phyloP scores from a whole-genome alignment of 1,140 invertebrate genomes.

The Oppia nitens region DNA sequence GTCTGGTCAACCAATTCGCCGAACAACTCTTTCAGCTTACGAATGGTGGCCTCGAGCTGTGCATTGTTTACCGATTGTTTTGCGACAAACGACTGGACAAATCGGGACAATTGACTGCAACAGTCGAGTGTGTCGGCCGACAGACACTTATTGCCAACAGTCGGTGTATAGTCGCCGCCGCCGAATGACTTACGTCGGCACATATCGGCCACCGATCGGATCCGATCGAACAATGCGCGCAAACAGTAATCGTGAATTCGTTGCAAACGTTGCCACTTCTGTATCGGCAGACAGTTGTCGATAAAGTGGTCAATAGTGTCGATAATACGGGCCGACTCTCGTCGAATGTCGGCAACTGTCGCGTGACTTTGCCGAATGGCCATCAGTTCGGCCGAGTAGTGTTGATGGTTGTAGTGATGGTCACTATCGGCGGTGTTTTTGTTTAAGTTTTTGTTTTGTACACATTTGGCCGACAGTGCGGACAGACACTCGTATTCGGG shows the following conservation, averaged over 20 bases:
- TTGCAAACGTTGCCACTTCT: constrained; percentile 4
- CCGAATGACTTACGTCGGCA: constrained; percentile 4
- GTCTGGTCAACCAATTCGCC: constrained; percentile 14
- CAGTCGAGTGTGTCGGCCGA: constrained; percentile 25
- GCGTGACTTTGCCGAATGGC: constrained; percentile 14
- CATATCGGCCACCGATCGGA: neutral
- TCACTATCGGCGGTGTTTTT: neutral
- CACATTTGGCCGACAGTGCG: constrained; percentile 52
- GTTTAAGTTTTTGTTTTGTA: too few species aligned
- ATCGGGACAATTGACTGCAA: constrained; percentile 6
- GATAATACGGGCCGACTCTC: constrained; percentile 8
- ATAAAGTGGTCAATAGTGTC: constrained; percentile 15
- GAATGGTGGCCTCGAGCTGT: constrained; percentile 7
- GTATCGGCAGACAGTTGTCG: constrained; percentile 3
- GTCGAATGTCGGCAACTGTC: constrained; percentile 8
- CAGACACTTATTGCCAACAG: neutral
- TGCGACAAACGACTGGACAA: neutral
- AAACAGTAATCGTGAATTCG: constrained; percentile 1
- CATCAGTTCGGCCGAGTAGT: constrained; percentile 9
- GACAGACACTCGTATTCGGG: constrained; percentile 61
- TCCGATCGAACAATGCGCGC: neutral
- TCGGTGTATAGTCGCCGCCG: neutral
- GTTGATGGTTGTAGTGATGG: too few species aligned
- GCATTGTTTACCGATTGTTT: constrained; percentile 13
- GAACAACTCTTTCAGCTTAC: constrained; percentile 13